Conservation (phyloP, 2,888 invertebrate species). For the Ectobius pallidus region DNA sequence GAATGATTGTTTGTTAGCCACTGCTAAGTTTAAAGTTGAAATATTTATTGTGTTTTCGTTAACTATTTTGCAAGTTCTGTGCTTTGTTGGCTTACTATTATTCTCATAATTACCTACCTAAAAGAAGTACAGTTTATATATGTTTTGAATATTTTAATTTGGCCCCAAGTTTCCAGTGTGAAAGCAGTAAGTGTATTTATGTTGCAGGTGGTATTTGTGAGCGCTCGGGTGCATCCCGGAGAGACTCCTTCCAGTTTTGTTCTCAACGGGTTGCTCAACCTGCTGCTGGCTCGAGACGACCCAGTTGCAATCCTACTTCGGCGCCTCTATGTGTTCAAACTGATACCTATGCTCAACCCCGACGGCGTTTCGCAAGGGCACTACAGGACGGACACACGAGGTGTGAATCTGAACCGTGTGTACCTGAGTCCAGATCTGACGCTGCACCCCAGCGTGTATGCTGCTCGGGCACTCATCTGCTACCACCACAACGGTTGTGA, state of each 20-base stretch:
- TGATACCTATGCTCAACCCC: conserved; percentile 90
- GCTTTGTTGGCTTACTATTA: too few species aligned
- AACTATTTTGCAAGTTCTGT: too few species aligned
- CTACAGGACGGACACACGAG: conserved; percentile 84
- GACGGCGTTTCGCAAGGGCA: conserved; percentile 88
- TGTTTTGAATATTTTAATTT: too few species aligned
- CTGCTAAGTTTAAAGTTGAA: too few species aligned
- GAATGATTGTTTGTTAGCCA: too few species aligned
- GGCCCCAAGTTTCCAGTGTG: too few species aligned
- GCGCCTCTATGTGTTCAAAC: conserved; percentile 82
- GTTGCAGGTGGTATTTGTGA: conserved; percentile 77
- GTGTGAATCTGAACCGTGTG: conserved; percentile 86
- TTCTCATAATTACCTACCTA: too few species aligned
- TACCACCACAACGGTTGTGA: conserved; percentile 70
- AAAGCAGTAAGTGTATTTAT: too few species aligned
- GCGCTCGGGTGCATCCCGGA: conserved; percentile 90
- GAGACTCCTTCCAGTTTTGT: conserved; percentile 92
- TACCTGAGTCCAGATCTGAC: conserved; percentile 78
- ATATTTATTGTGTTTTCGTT: too few species aligned
- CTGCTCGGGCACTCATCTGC: conserved; percentile 70
- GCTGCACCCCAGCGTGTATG: conserved; percentile 85
- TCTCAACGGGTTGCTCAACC: conserved; percentile 85
- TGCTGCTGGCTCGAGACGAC: conserved; percentile 76
- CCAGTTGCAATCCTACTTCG: conserved; percentile 75
- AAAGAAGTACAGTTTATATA: too few species aligned